phyloP scores from a whole-genome alignment of 2,797 vertebrate species.

The Serranus cabrilla region DNA sequence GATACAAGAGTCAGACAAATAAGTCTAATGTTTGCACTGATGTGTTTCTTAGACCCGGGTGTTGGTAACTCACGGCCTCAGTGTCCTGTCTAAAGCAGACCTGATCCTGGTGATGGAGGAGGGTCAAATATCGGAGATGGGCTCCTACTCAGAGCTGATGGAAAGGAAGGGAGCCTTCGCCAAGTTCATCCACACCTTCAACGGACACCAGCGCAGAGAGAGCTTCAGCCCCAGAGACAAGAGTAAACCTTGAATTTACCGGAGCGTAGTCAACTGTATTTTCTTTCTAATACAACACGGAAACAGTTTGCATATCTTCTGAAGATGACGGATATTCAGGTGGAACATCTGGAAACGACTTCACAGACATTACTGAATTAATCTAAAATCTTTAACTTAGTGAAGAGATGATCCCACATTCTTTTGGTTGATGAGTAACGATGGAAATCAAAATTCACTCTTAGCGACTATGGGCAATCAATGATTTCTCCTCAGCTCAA shows the following conservation, averaged over 20 bases:
- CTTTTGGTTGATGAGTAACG: too few relatives aligned
- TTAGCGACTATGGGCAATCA: too few relatives aligned
- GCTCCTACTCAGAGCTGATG: constrained; percentile 91
- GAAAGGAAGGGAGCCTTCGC: constrained; percentile 88
- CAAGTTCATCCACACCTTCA: constrained; percentile 88
- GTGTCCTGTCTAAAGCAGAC: constrained; percentile 89
- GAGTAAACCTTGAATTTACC: constrained; percentile 1
- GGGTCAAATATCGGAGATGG: constrained; percentile 92
- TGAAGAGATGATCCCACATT: too few relatives aligned
- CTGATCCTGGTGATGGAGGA: constrained; percentile 92
- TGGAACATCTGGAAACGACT: too few relatives aligned
- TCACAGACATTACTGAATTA: too few relatives aligned
- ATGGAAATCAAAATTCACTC: too few relatives aligned
- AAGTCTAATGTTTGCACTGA: neutral
- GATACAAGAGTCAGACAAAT: neutral
- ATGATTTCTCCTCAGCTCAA: too few relatives aligned
- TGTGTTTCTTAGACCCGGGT: constrained; percentile 84
- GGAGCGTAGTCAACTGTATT: too few relatives aligned
- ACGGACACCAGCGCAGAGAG: constrained; percentile 58
- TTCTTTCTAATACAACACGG: too few relatives aligned
- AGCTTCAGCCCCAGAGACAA: constrained; percentile 70
- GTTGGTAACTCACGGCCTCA: constrained; percentile 91
- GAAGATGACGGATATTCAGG: too few relatives aligned
- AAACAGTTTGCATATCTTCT: too few relatives aligned
- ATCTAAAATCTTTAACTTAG: too few relatives aligned